These are phyloP conservation scores for Ochropacha duplaris DNA, from an alignment of 2,888 invertebrate species.

Conservation along the genomic window DNA sequence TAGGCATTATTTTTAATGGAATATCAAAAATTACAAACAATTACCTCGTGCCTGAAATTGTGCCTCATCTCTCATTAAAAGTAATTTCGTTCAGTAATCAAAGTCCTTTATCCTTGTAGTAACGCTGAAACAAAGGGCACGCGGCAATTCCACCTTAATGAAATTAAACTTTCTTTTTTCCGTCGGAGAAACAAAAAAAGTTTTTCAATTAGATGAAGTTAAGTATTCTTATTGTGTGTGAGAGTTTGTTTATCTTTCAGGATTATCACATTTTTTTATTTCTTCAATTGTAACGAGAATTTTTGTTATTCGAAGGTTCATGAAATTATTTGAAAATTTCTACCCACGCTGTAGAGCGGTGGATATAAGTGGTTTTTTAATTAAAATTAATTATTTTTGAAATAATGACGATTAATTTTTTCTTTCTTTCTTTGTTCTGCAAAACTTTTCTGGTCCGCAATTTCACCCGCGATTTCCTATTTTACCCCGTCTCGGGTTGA, in stretches of 20 bases:
- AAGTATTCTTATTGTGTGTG: slow-evolving; percentile 33
- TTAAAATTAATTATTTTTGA: too few species aligned
- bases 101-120: slow-evolving; percentile 28
- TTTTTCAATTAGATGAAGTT: slow-evolving; percentile 59
- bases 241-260: slow-evolving; percentile 8
- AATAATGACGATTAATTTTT: too few species aligned
- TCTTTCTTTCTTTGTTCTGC: too few species aligned
- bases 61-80: not conserved
- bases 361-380: not conserved
- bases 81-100: slow-evolving; percentile 22
- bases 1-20: not conserved
- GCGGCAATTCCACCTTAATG: slow-evolving; percentile 52
- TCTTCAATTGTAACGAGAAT: slow-evolving; percentile 2
- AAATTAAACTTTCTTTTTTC: slow-evolving; percentile 54
- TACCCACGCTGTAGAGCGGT: not conserved
- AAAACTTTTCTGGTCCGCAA: too few species aligned
- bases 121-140: slow-evolving; percentile 34
- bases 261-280: slow-evolving; percentile 8
- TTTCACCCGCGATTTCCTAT: too few species aligned
- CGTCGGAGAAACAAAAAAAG: slow-evolving; percentile 38
- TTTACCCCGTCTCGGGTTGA: too few species aligned
- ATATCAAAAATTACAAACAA: not conserved
- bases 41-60: not conserved
- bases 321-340: too few species aligned
- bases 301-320: not conserved